A percentile compares a stretch with the other conserved stretches of the same genome.
Conservation (phyloP, 2,797 vertebrate genomes). For the Sebastolobus altivelis region DNA sequence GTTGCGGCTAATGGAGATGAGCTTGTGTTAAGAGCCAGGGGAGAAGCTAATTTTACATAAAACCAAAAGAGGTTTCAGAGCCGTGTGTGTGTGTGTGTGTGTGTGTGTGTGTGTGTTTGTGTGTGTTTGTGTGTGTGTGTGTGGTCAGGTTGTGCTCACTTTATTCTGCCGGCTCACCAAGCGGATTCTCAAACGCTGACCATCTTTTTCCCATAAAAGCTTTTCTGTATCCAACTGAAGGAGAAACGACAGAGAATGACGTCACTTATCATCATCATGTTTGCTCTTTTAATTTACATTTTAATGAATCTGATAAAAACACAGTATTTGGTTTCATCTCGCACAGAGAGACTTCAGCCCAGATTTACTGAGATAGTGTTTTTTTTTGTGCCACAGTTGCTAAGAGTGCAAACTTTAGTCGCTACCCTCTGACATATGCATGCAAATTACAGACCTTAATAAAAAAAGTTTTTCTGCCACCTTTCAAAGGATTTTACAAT, state of each 20-base stretch:
- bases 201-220: conserved; percentile 27
- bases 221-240: conserved; percentile 24
- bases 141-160: conserved; percentile 34
- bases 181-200: conserved; percentile 18
- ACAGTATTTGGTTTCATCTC: conserved; percentile 42
- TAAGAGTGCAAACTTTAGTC: conserved; percentile 22
- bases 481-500: conserved; percentile 29
- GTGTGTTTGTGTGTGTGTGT: neutral
- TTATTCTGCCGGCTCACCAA: conserved; percentile 29
- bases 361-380: conserved; percentile 40
- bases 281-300: conserved; percentile 61
- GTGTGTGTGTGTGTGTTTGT: conserved; percentile 4
- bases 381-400: conserved; percentile 18
- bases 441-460: conserved; percentile 16
- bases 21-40: conserved; percentile 81
- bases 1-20: conserved; percentile 81
- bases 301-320: conserved; percentile 57
- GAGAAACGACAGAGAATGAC: conserved; percentile 17
- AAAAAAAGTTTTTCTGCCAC: conserved; percentile 1
- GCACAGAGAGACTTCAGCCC: conserved; percentile 18
- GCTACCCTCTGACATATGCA: neutral
- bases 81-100: neutral
- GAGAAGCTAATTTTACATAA: conserved; percentile 81
- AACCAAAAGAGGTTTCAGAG: conserved; percentile 69
- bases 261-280: conserved; percentile 40